These are phyloP conservation scores for Dissostichus mawsoni DNA, from an alignment of 2,113 vertebrate species.

Conservation along the genomic window DNA sequence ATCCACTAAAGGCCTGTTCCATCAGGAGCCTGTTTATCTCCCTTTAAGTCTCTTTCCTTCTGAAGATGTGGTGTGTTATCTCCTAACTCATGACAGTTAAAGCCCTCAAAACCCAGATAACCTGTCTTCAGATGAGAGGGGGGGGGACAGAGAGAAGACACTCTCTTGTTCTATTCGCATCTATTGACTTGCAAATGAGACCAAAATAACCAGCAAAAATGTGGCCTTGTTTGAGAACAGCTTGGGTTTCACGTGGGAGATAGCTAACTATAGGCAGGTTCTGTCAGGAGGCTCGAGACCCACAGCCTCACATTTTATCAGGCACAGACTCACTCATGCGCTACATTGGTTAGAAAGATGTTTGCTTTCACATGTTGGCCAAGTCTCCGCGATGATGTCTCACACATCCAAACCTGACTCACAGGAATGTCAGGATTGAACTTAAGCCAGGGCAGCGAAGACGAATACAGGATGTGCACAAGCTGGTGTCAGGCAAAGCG, in stretches of 20 bases:
- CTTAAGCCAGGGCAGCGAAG: conserved; percentile 63
- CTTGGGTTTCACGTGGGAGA: conserved; percentile 70
- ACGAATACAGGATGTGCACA: conserved; percentile 59
- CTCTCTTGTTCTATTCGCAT: conserved; percentile 65
- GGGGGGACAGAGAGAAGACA: conserved; percentile 49
- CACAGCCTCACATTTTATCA: conserved; percentile 51
- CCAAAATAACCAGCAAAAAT: conserved; percentile 76
- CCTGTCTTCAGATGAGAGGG: conserved; percentile 49
- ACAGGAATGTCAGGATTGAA: conserved; percentile 69
- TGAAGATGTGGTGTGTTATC: conserved; percentile 65
- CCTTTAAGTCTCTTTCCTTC: conserved; percentile 26
- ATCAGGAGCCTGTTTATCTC: conserved; percentile 68
- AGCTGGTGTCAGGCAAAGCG: conserved; percentile 26
- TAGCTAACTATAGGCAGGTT: conserved; percentile 73
- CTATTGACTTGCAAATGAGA: conserved; percentile 82
- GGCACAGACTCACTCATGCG: conserved; percentile 35
- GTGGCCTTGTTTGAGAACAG: conserved; percentile 67
- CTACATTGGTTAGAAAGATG: conserved; percentile 56
- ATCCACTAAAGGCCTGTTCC: conserved; percentile 53
- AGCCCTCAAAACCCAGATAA: conserved; percentile 68
- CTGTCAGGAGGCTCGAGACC: conserved; percentile 51
- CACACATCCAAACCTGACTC: conserved; percentile 64
- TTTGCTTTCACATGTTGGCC: conserved; percentile 55
- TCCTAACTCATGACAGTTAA: conserved; percentile 61
- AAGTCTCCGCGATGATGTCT: conserved; percentile 46